Conservation (phyloP, 2,113 vertebrate species). For the Sphyrna mokarran region DNA sequence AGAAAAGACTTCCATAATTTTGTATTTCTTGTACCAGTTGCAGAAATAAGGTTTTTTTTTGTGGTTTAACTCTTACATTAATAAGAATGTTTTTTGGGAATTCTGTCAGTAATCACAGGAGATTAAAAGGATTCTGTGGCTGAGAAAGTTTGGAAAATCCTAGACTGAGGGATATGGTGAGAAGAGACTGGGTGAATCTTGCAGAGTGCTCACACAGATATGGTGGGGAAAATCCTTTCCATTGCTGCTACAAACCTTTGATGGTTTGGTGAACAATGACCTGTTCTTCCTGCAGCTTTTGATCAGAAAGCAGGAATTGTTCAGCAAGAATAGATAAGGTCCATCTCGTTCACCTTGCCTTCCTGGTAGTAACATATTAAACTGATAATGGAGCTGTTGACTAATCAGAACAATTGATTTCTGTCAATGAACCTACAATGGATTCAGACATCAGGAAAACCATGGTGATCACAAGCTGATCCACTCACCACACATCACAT, state of each 20-base stretch:
- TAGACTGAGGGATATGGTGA: too few relatives aligned
- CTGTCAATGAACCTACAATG: neutral
- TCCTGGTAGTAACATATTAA: neutral
- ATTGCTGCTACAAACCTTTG: neutral
- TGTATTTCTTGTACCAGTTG: too few relatives aligned
- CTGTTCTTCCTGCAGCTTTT: neutral
- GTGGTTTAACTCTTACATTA: too few relatives aligned
- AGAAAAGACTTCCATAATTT: too few relatives aligned
- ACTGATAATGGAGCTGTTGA: neutral
- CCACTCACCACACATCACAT: neutral
- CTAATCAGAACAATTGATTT: neutral
- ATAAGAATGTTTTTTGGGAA: too few relatives aligned
- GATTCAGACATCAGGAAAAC: neutral
- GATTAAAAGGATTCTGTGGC: too few relatives aligned
- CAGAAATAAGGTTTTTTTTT: too few relatives aligned
- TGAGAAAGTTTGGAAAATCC: too few relatives aligned
- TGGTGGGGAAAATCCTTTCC: neutral
- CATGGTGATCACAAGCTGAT: neutral
- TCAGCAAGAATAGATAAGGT: neutral
- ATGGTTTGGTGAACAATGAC: neutral
- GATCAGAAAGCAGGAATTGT: neutral
- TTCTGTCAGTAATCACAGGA: too few relatives aligned
- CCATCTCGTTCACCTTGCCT: neutral
- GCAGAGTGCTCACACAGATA: neutral
- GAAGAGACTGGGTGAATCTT: neutral